Base-by-base conservation (phyloP, 2,797 vertebrate species). In the Bothrops alternatus region DNA sequence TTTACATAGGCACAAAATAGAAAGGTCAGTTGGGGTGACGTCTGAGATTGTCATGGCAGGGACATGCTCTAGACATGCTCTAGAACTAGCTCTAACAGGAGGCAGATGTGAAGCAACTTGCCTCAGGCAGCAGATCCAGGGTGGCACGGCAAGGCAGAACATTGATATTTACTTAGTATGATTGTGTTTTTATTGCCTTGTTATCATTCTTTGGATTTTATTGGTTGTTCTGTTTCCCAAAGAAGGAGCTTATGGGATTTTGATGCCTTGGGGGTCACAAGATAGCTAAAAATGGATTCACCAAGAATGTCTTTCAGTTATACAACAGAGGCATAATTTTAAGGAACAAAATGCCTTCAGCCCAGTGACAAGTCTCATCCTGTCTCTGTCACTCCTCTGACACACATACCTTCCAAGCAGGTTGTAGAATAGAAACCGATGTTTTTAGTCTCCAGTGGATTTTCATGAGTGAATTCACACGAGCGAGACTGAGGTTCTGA, bases 351-450 rank as follows among this genome's bases (percentile, higher is more conserved):
- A 23, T 0, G 20, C 10, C 73, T 47, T 82, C 37, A 78, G 73
- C 20, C 20, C 3, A 1, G 20, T 11, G 16, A 25, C 37, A 47
- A 25, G 73, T 4, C 23, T 12, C 20, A 47, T 23, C 47, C 4
- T 14, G 16, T 2, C 58, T 1, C 2, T 0, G 60, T 23, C 5
- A 3, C 8, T 26, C 5, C 2, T 42, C 14, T 47, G 28, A 12
- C 26, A 58, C 0, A 90, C 95, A 0, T 94, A 98, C 98, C 98
- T 98, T 98, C 98, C 94, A 98, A 96, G 2, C 98, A 98, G 1
- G 98, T 98, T 61, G 98, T 98, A 6, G 98, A 98, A 92, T 98
- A 98, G 96, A 98, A 98, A 1, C 94, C 97, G 0, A 98, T 98
- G 89, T 98, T 98, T 95, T 87, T 98, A 8, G 98, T 98, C 94